phyloP scores from a whole-genome alignment of 2,113 vertebrate species.

The Lonchura striata region DNA sequence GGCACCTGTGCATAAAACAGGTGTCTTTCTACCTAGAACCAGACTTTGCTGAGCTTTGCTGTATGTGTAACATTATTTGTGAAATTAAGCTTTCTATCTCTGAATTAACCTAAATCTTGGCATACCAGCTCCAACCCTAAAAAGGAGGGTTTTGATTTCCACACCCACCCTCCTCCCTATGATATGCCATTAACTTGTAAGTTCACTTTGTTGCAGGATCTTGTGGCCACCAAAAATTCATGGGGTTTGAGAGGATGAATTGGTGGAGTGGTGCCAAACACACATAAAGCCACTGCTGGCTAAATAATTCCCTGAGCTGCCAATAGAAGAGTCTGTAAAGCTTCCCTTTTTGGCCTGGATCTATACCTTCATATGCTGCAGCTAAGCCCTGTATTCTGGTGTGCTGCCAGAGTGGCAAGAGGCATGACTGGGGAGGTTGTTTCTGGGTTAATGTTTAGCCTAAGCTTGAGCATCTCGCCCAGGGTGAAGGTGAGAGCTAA shows the following conservation, averaged over 20 bases:
- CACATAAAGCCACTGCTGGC: background rate
- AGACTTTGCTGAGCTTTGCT: background rate
- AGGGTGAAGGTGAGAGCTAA: background rate
- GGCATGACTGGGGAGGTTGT: background rate
- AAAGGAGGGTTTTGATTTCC: background rate
- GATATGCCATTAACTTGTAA: background rate
- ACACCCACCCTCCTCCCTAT: fast-evolving
- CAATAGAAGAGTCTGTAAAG: background rate
- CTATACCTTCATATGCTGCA: background rate
- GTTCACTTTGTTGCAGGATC: background rate
- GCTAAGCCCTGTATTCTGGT: background rate
- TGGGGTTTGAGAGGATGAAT: background rate
- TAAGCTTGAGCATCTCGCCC: background rate
- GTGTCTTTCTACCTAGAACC: background rate
- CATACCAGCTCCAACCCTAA: background rate
- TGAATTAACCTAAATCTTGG: background rate
- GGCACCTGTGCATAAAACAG: fast-evolving
- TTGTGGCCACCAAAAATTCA: background rate
- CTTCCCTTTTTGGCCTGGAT: background rate
- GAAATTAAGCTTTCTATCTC: background rate
- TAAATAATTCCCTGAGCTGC: background rate
- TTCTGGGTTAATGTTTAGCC: slow-evolving; percentile 19
- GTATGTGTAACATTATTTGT: background rate
- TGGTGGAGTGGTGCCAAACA: background rate
- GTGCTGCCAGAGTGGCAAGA: background rate